Conservation (phyloP, 2,113 vertebrate species). For the Hyla sarda region DNA sequence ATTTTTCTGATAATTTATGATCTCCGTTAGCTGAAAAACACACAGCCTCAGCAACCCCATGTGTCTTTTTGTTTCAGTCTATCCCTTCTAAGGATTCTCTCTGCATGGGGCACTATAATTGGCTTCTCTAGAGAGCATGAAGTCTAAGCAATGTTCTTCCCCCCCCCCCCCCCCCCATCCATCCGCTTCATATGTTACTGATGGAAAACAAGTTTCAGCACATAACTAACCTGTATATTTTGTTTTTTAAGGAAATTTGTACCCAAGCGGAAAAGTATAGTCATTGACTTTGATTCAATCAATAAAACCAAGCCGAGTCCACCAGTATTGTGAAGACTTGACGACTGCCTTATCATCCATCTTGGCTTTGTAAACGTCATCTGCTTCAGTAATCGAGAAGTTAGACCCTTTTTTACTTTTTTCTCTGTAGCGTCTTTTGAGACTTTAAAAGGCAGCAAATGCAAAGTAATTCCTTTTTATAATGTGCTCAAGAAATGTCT, state of each 20-base stretch:
- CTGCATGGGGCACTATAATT: constrained; percentile 73
- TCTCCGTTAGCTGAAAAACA: constrained; percentile 66
- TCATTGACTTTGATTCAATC: constrained; percentile 88
- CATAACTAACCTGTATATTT: constrained; percentile 54
- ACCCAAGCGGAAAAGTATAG: constrained; percentile 80
- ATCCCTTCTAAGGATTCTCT: constrained; percentile 69
- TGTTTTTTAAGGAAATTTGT: constrained; percentile 79
- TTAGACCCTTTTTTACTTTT: not conserved
- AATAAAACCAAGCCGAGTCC: constrained; percentile 71
- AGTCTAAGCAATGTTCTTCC: constrained; percentile 61
- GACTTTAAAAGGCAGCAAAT: not conserved
- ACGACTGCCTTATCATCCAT: not conserved
- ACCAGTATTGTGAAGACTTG: constrained; percentile 70
- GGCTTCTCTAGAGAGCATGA: constrained; percentile 71
- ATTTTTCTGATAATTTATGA: constrained; percentile 71
- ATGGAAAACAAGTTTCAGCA: constrained; percentile 56
- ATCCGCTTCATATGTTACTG: constrained; percentile 3
- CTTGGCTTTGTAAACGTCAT: not conserved
- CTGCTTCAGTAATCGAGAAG: not conserved
- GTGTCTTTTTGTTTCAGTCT: constrained; percentile 71
- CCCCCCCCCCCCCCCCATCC: not conserved
- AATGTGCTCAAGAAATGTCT: constrained; percentile 4
- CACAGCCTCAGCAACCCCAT: constrained; percentile 62
- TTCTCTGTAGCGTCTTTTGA: no score
- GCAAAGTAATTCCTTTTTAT: not conserved